Evolutionary conservation across 2,888 invertebrate species (phyloP).

Genomic region (Zele albiditarsus): DNA sequence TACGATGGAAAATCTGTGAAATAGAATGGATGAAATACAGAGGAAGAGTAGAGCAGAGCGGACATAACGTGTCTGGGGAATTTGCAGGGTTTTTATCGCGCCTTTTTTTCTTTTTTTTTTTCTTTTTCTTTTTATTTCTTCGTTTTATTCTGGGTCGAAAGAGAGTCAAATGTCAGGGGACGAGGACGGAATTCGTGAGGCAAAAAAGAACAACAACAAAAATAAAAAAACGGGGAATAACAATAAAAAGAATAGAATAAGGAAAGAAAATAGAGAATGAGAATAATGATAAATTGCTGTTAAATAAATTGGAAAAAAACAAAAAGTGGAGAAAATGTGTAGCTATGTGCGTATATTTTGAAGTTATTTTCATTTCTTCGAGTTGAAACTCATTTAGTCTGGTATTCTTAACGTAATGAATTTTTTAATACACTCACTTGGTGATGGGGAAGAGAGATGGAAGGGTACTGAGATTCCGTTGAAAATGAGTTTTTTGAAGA

Average conservation of each 20-base stretch:
- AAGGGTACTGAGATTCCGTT: constrained; percentile 32
- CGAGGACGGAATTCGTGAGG: constrained; percentile 7
- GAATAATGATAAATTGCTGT: constrained; percentile 42
- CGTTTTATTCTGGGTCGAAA: constrained; percentile 1
- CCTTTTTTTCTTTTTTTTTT: not conserved
- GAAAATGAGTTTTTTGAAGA: constrained; percentile 63
- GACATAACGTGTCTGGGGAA: constrained; percentile 10
- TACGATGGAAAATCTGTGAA: constrained; percentile 17
- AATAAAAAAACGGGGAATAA: constrained; percentile 8
- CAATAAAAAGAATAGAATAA: constrained; percentile 39
- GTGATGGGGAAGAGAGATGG: constrained; percentile 9
- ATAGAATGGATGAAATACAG: no score
- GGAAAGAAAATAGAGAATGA: not conserved
- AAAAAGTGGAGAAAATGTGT: not conserved
- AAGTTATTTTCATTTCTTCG: constrained; percentile 1
- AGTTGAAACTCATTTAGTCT: constrained; percentile 11
- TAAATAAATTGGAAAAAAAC: constrained; percentile 25
- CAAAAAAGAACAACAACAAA: not conserved
- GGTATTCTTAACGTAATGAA: constrained; percentile 60
- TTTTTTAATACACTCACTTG: constrained; percentile 60
- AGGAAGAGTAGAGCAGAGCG: not conserved
- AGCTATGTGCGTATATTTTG: not conserved
- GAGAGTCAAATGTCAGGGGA: constrained; percentile 23
- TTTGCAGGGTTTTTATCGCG: constrained; percentile 6
- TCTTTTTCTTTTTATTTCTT: not conserved